Evolutionary conservation across 2,113 vertebrate species (phyloP).

Genomic region (Ochotona princeps): DNA sequence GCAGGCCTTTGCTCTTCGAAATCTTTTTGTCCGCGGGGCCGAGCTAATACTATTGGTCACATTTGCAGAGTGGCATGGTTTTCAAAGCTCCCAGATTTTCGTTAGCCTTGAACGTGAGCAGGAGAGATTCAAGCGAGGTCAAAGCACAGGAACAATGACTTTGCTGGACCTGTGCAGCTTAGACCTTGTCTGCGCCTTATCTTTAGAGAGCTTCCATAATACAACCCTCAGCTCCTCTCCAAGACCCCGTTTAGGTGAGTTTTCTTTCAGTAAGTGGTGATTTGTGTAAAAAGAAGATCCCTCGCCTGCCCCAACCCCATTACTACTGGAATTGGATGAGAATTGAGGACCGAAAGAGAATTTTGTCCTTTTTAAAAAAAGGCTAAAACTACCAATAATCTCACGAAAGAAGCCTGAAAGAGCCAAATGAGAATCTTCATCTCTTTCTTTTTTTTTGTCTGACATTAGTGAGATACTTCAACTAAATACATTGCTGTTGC

Average conservation of each 20-base stretch:
- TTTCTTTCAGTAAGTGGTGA: background rate
- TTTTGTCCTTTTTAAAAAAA: background rate
- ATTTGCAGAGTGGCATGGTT: background rate
- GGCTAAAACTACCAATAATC: background rate
- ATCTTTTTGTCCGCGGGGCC: background rate
- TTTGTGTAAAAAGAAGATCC: background rate
- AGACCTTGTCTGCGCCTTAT: background rate
- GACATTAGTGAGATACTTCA: background rate
- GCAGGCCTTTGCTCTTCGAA: background rate
- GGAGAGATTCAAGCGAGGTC: background rate
- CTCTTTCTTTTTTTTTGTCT: background rate
- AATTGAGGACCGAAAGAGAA: background rate
- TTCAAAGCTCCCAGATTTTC: background rate
- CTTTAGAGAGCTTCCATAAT: background rate
- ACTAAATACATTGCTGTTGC: background rate
- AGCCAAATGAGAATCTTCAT: background rate
- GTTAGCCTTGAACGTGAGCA: background rate
- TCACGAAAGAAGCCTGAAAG: conserved; percentile 21
- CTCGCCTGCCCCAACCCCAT: background rate
- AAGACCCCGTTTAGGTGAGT: background rate
- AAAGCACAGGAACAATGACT: background rate
- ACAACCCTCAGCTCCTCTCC: background rate
- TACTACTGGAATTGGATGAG: background rate
- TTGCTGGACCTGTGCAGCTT: background rate
- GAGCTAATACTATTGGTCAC: background rate